Evolutionary conservation across 1,140 invertebrate species (phyloP).

Genomic region (Lepidostoma basale): DNA sequence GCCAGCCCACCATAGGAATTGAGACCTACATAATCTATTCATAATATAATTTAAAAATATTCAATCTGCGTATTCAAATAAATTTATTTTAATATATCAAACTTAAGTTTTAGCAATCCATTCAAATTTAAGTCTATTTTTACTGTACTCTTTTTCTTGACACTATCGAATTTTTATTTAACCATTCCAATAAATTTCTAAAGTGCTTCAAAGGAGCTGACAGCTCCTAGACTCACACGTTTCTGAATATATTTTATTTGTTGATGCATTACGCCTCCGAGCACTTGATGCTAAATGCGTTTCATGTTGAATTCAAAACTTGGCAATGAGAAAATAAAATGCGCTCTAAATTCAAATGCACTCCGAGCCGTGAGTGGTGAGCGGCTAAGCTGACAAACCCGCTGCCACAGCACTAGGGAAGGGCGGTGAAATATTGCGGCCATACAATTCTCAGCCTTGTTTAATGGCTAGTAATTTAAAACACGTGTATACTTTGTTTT

Average conservation of each 20-base stretch:
- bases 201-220: too few relatives aligned
- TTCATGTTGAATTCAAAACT: conserved; percentile 34
- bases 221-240: too few relatives aligned
- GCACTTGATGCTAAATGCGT: conserved; percentile 8
- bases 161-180: too few relatives aligned
- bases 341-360: conserved; percentile 37
- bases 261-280: conserved; percentile 15
- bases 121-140: neutral
- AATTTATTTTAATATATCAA: neutral
- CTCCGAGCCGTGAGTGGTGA: conserved; percentile 10
- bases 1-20: too few relatives aligned
- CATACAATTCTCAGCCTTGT: too few relatives aligned
- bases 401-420: conserved; percentile 11
- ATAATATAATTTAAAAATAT: neutral
- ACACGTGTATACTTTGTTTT: too few relatives aligned
- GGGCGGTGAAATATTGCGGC: too few relatives aligned
- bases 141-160: too few relatives aligned
- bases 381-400: conserved; percentile 24
- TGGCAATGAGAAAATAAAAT: conserved; percentile 30
- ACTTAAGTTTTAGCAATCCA: neutral
- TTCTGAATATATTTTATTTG: neutral
- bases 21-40: too few relatives aligned
- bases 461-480: too few relatives aligned
- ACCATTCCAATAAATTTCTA: too few relatives aligned
- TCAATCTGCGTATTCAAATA: neutral